Conservation (phyloP, 1,140 invertebrate genomes). For the Sycophaga agraensis region DNA sequence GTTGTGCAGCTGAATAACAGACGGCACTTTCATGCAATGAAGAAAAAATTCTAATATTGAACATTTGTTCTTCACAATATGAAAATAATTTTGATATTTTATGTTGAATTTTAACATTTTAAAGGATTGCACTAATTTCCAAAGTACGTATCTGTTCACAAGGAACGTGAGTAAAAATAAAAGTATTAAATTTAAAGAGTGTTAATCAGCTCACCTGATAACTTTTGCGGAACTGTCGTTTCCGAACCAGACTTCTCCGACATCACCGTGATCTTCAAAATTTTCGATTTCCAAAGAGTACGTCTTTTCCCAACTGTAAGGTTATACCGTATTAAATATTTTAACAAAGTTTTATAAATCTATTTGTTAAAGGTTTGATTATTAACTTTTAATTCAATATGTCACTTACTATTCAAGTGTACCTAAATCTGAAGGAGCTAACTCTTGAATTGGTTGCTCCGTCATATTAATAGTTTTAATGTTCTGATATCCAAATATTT, state of each 20-base stretch:
- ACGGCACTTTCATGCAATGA: too few species aligned
- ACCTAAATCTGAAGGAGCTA: constrained; percentile 75
- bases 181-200: too few species aligned
- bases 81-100: too few species aligned
- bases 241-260: constrained; percentile 93
- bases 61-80: too few species aligned
- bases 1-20: too few species aligned
- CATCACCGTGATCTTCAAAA: constrained; percentile 80
- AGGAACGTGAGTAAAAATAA: too few species aligned
- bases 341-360: too few species aligned
- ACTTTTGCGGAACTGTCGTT: constrained; percentile 76
- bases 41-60: too few species aligned
- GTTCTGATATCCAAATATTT: background rate
- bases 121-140: too few species aligned
- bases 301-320: constrained; percentile 76
- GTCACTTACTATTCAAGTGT: constrained; percentile 72
- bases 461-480: background rate
- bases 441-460: constrained; percentile 53
- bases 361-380: too few species aligned
- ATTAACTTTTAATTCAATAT: background rate
- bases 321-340: constrained; percentile 19
- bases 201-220: constrained; percentile 67
- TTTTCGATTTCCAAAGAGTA: constrained; percentile 82
- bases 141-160: too few species aligned
- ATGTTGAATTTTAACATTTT: too few species aligned